Evolutionary conservation across 2,888 invertebrate species (phyloP).

Genomic region (Athalia circularis): DNA sequence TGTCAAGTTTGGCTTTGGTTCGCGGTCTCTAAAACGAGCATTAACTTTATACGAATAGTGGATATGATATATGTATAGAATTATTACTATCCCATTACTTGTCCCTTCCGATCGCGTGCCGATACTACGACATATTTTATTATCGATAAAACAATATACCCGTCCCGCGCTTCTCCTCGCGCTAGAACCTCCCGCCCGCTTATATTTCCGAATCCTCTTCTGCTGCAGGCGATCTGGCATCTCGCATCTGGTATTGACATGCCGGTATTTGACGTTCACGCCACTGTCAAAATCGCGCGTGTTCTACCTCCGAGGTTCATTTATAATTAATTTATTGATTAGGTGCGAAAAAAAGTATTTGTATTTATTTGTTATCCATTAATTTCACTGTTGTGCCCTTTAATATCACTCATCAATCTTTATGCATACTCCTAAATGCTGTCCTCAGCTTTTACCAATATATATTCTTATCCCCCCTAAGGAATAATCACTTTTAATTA

Average conservation of each 20-base stretch:
- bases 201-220: conserved; percentile 28
- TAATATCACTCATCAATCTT: too few relatives aligned
- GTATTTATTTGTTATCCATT: not conserved
- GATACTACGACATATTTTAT: conserved; percentile 53
- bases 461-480: too few relatives aligned
- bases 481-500: too few relatives aligned
- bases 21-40: conserved; percentile 9
- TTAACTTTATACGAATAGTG: conserved; percentile 23
- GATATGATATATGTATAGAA: conserved; percentile 19
- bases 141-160: conserved; percentile 70
- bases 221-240: conserved; percentile 39
- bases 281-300: conserved; percentile 67
- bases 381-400: not conserved
- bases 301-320: conserved; percentile 61
- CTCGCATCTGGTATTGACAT: conserved; percentile 72
- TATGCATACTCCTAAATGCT: too few relatives aligned
- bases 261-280: conserved; percentile 68
- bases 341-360: conserved; percentile 24
- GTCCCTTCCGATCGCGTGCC: conserved; percentile 48
- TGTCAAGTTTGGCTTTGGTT: conserved; percentile 43
- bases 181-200: conserved; percentile 41
- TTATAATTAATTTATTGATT: conserved; percentile 46
- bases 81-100: conserved; percentile 27
- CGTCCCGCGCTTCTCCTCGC: conserved; percentile 62
- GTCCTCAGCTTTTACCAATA: too few relatives aligned